phyloP scores from a whole-genome alignment of 2,113 vertebrate species.

The Petrocephalus zakoni region DNA sequence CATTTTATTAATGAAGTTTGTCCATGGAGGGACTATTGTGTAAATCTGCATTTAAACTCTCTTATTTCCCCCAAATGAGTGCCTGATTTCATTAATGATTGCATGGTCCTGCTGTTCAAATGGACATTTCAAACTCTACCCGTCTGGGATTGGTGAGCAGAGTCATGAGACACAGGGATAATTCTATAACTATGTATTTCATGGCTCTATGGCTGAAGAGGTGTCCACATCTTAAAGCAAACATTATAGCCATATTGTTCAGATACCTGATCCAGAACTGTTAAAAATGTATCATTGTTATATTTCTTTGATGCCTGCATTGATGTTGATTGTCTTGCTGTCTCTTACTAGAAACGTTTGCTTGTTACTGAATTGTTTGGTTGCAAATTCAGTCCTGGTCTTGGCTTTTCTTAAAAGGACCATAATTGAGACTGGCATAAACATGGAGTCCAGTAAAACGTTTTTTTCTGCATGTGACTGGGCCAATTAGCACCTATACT shows the following conservation, averaged over 20 bases:
- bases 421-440: too few species aligned
- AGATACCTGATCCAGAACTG: background rate
- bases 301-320: background rate
- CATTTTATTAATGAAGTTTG: background rate
- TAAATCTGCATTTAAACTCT: conserved; percentile 3
- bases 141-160: too few species aligned
- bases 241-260: background rate
- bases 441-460: background rate
- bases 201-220: background rate
- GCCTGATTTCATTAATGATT: background rate
- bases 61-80: background rate
- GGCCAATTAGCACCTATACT: background rate
- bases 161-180: background rate
- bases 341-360: background rate
- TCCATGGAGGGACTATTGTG: background rate
- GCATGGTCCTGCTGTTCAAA: background rate
- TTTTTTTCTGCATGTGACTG: background rate
- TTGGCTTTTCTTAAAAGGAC: background rate
- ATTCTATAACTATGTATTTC: background rate
- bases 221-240: background rate
- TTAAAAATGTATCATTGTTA: background rate
- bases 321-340: background rate
- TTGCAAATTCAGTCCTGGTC: background rate
- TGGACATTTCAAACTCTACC: background rate
- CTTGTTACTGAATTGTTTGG: background rate